Evolutionary conservation across 1,140 invertebrate species (phyloP), one percentile per base, ranked within the genome.

Genomic region (Cyclargus thomasi): DNA sequence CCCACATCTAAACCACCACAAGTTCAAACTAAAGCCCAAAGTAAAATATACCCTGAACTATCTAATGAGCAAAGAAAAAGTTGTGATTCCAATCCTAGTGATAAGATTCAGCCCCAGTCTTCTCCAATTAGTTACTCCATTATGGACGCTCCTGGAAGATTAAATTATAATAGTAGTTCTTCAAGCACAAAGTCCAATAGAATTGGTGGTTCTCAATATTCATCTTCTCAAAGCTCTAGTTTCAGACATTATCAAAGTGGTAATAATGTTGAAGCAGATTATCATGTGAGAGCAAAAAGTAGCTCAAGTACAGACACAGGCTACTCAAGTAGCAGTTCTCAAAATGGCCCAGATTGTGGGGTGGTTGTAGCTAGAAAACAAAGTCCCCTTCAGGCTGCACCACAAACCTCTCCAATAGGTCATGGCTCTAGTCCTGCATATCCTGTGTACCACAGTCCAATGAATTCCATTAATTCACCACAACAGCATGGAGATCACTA

Each of bases 391-490:
- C 94, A 95, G 75, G 91, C 92, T 1, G 92, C 94, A 72, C 94
- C 94, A 1, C 94, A 94, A 76, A 92, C 93, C 20, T 94, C 93
- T 68, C 92, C 92, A 5, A 75, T 94, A 20, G 93, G 93, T 53
- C 94, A 95, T 81, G 94, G 94, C 2, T 94, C 93, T 67, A 95
- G 94, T 89, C 94, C 95, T 20, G 94, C 94, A 18, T 95, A 95
- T 90, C 94, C 95, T 10, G 92, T 95, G 92, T 95, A 95, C 81
- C 94, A 95, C 81, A 95, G 94, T 87, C 94, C 95, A 8, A 94
- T 95, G 93, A 93, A 94, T 72, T 93, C 93, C 1, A 92, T 94
- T 77, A 94, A 94, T 59, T 95, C 94, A 16, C 94, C 94, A 11
- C 94, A 95, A 74, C 94, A 93, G 70, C 92, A 92, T 70, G 78